These are phyloP conservation scores for Orestias chungarensis DNA, from an alignment of 2,797 vertebrate species.

Conservation along the genomic window DNA sequence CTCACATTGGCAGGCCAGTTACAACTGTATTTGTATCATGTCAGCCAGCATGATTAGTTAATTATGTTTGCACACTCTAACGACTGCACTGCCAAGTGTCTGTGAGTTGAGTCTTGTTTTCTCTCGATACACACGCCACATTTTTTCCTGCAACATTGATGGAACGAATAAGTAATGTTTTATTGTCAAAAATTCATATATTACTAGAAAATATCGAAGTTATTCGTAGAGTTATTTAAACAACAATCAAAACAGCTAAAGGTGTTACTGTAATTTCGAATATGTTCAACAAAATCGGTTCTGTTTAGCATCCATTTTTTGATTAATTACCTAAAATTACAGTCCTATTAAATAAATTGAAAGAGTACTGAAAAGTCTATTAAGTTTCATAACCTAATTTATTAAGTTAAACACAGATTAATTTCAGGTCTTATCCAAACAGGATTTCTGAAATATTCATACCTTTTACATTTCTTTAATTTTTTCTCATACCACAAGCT, in stretches of 20 bases:
- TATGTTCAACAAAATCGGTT: not conserved
- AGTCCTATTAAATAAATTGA: no score
- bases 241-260: slow-evolving; percentile 10
- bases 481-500: no score
- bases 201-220: slow-evolving; percentile 7
- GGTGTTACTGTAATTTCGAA: not conserved
- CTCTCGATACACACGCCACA: slow-evolving; percentile 1
- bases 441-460: no score
- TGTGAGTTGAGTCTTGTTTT: slow-evolving; percentile 26
- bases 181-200: slow-evolving; percentile 40
- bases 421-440: no score
- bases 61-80: slow-evolving; percentile 69
- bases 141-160: slow-evolving; percentile 48
- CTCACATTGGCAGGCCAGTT: slow-evolving; percentile 70
- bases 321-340: no score
- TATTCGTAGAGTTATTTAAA: slow-evolving; percentile 22
- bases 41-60: slow-evolving; percentile 71
- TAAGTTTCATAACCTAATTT: no score
- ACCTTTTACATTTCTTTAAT: no score
- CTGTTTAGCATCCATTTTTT: not conserved
- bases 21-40: slow-evolving; percentile 72
- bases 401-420: no score
- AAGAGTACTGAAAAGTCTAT: no score
- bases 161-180: slow-evolving; percentile 45
- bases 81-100: slow-evolving; percentile 42